These are phyloP conservation scores for Microtus montanus DNA, from an alignment of 2,113 vertebrate species.

Conservation along the genomic window DNA sequence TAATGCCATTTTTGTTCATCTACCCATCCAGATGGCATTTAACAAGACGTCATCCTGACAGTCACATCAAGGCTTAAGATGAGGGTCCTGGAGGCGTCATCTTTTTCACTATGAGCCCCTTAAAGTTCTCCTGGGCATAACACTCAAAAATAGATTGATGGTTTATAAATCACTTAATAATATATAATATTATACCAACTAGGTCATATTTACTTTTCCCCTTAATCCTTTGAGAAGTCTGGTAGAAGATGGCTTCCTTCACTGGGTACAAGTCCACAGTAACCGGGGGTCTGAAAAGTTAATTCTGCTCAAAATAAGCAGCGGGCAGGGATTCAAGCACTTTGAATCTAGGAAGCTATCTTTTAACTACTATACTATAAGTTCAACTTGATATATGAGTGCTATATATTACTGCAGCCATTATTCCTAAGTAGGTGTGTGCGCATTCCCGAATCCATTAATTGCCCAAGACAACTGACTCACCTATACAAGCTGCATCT, in stretches of 20 bases:
- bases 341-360: background rate
- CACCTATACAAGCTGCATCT: background rate
- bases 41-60: background rate
- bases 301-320: background rate
- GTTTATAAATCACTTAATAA: background rate
- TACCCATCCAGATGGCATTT: background rate
- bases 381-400: background rate
- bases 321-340: background rate
- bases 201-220: background rate
- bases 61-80: background rate
- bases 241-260: background rate
- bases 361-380: background rate
- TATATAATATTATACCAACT: background rate
- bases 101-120: background rate
- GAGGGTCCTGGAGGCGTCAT: background rate
- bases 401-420: background rate
- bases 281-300: background rate
- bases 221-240: slow-evolving; percentile 7
- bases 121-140: background rate
- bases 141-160: background rate
- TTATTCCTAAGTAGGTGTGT: background rate
- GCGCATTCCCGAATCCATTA: background rate
- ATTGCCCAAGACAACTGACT: background rate
- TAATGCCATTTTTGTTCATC: background rate
- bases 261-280: background rate